These are phyloP conservation scores for Excalfactoria chinensis DNA, from an alignment of 2,113 vertebrate species.

Conservation along the genomic window DNA sequence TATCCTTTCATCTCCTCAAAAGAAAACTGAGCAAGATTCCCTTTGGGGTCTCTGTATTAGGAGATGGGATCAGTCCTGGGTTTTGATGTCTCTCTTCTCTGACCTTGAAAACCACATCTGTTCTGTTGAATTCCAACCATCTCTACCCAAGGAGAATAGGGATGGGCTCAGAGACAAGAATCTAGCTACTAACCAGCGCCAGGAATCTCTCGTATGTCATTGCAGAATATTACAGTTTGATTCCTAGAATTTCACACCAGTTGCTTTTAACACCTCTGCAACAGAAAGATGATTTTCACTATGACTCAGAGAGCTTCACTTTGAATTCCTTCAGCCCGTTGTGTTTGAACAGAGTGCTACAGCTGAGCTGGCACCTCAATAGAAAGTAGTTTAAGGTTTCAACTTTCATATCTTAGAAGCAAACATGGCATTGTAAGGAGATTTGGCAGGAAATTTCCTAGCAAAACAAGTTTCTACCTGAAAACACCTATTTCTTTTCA, in stretches of 20 bases:
- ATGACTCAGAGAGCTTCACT: not conserved
- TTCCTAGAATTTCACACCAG: conserved; percentile 2
- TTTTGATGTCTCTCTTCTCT: not conserved
- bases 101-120: not conserved
- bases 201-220: not conserved
- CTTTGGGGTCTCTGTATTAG: not conserved
- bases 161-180: not conserved
- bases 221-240: not conserved
- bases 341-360: not conserved
- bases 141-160: conserved; percentile 1
- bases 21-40: not conserved
- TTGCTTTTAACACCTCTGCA: conserved; percentile 23
- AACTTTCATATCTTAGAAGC: not conserved
- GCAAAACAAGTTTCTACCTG: not conserved
- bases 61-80: not conserved
- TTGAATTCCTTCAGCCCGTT: not conserved
- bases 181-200: not conserved
- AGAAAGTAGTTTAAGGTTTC: not conserved
- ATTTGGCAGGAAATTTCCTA: not conserved
- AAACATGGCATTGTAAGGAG: not conserved
- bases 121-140: not conserved
- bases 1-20: not conserved
- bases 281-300: not conserved
- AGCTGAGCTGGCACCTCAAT: not conserved
- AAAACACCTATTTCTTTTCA: not conserved